A percentile compares a stretch with the other conserved stretches of the same genome.
phyloP scores from a whole-genome alignment of 2,888 invertebrate species.

The Cosmopolites sordidus region DNA sequence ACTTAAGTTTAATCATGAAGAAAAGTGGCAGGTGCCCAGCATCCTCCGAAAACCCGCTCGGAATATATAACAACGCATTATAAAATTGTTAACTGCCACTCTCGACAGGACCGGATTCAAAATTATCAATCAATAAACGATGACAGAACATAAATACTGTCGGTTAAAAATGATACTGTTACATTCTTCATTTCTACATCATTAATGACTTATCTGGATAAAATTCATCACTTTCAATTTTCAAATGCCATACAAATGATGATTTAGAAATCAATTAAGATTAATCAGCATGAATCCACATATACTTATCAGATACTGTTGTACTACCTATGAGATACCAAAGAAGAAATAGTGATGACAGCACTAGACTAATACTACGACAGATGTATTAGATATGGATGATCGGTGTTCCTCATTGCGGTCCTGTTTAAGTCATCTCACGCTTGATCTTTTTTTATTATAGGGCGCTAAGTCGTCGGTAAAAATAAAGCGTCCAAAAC shows the following conservation, averaged over 20 bases:
- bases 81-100: conserved; percentile 1
- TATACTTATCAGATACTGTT: too few relatives aligned
- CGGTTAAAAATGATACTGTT: too few relatives aligned
- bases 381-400: too few relatives aligned
- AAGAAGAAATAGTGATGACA: too few relatives aligned
- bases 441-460: conserved; percentile 28
- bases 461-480: conserved; percentile 28
- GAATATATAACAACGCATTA: conserved; percentile 25
- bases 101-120: neutral
- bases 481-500: conserved; percentile 28
- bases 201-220: too few relatives aligned
- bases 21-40: conserved; percentile 29
- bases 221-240: too few relatives aligned
- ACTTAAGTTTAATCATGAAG: conserved; percentile 27
- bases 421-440: conserved; percentile 25
- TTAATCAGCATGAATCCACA: too few relatives aligned
- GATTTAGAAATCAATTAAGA: too few relatives aligned
- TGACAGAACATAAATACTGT: neutral
- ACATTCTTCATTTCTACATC: too few relatives aligned
- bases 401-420: neutral
- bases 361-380: too few relatives aligned
- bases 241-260: too few relatives aligned
- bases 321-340: too few relatives aligned
- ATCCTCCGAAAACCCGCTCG: conserved; percentile 24
- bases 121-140: neutral